These are phyloP conservation scores for Chloroceryle aenea DNA, from an alignment of 2,113 vertebrate species.

Conservation along the genomic window DNA sequence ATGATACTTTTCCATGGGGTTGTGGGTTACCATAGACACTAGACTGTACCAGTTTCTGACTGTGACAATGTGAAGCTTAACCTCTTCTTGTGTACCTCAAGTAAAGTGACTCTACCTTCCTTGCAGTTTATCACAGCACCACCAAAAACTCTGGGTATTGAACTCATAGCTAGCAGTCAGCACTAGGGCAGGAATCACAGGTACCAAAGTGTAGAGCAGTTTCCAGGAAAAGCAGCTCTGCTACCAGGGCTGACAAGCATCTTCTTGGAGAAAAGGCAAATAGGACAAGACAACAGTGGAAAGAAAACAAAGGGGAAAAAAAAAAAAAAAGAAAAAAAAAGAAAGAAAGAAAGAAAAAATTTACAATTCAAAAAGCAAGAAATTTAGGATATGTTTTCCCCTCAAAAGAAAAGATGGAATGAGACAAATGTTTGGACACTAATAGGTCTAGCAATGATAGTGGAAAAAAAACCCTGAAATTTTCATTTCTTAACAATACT, in stretches of 20 bases:
- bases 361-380: not conserved
- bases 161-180: not conserved
- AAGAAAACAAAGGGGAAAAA: not conserved
- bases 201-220: not conserved
- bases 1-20: not conserved
- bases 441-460: not conserved
- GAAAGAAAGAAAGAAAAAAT: too few species aligned
- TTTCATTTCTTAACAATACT: not conserved
- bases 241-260: not conserved
- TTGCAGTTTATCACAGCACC: not conserved
- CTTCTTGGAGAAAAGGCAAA: not conserved
- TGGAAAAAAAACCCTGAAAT: too few species aligned
- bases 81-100: not conserved
- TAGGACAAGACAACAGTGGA: not conserved
- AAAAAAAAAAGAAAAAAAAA: not conserved
- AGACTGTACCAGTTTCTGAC: not conserved
- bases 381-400: fast-evolving
- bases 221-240: not conserved
- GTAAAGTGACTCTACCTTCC: not conserved
- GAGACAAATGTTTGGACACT: fast-evolving
- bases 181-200: not conserved
- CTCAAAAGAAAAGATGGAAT: not conserved
- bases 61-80: not conserved
- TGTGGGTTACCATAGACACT: not conserved
- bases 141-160: not conserved